Base-by-base conservation (phyloP, 1,140 invertebrate species). In the Papilio polytes region DNA sequence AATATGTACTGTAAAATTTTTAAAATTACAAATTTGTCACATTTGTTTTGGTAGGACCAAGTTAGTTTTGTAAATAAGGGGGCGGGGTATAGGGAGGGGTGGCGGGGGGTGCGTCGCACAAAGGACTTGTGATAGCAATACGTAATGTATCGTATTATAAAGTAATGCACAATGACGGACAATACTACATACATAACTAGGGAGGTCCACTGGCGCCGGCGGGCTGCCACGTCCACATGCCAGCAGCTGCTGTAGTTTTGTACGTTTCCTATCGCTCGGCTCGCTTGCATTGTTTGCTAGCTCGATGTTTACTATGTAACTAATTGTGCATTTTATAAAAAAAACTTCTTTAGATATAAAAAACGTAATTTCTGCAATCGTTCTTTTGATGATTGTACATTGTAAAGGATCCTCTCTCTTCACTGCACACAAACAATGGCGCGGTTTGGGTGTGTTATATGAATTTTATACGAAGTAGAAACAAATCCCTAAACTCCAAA, bases 111-210 rank as follows among this genome's bases (percentile, higher is more conserved):
- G 36, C 36, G 56, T 59, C 56, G n/a, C n/a, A 59, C n/a, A 59
- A 59, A 70, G 63, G 26, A 80, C 89, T 93, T 91, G 91, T 93
- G 89, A 94, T 93, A 92, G 87, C 86, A 81, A 90, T 92, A 94
- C 86, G 87, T 91, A 92, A 87, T 83, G 84, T 87, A 87, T 84
- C 82, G 84, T 87, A 87, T 84, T 87, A 36, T 85, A 86, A 87
- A 80, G 80, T 66, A 85, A 91, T 91, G 93, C 93, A 94, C 93
- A 94, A 94, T 89, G 82, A 87, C 92, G 93, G 93, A 94, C 93
- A 94, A 94, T 94, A 94, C 86, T 94, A 91, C 53, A 20, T 20
- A 56, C 53, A 56, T 56, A 20, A 86, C 82, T 90, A 90, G 83
- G 85, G 91, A 90, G 93, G 93, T 94, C 93, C 93, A 93, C 84